Conservation (phyloP, 1,140 invertebrate genomes). For the Anastrepha obliqua region DNA sequence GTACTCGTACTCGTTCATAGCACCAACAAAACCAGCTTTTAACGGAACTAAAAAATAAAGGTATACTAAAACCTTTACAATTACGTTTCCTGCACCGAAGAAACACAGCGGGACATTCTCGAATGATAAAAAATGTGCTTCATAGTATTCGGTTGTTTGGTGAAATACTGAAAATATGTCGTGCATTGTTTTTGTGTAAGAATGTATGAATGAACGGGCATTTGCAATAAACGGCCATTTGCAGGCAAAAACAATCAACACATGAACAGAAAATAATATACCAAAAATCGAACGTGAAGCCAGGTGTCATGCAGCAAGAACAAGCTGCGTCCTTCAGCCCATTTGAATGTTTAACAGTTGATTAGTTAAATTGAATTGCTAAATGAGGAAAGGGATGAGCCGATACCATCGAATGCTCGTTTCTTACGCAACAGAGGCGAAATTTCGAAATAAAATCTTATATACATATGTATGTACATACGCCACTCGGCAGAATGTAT, state of each 20-base stretch:
- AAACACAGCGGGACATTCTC: constrained; percentile 14
- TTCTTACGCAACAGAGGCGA: not conserved
- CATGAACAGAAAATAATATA: not conserved
- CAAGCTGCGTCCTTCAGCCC: not conserved
- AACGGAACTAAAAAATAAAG: not conserved
- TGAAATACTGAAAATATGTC: constrained; percentile 38
- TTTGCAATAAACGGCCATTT: not conserved
- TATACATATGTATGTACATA: too few species aligned
- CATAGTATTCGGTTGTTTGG: not conserved
- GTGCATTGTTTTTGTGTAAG: not conserved
- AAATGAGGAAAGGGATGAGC: not conserved
- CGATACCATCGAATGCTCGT: not conserved
- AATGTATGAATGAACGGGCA: too few species aligned
- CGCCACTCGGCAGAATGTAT: too few species aligned
- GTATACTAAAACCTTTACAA: not conserved
- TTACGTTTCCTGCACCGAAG: constrained; percentile 30
- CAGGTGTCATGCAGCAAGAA: constrained; percentile 3
- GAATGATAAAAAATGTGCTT: not conserved
- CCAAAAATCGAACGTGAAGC: not conserved
- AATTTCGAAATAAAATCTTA: too few species aligned
- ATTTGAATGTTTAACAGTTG: constrained; percentile 26
- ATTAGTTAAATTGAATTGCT: not conserved
- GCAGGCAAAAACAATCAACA: not conserved
- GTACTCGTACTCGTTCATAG: too few species aligned
- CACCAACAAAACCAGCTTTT: not conserved